These are phyloP conservation scores for Andrena chrysosceles DNA, from an alignment of 2,888 invertebrate species.

Conservation along the genomic window DNA sequence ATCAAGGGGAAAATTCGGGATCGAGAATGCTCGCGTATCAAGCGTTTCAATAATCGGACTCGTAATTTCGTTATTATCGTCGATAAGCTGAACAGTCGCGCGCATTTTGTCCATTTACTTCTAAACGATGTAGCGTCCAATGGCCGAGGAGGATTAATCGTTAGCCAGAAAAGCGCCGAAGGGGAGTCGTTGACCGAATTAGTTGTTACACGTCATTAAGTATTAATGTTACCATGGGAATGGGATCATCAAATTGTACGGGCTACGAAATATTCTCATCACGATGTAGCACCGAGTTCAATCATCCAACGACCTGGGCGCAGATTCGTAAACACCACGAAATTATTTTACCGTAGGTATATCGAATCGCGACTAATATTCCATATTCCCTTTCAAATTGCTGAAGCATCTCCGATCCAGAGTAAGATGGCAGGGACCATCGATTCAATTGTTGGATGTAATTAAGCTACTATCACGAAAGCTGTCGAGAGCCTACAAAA, in stretches of 20 bases:
- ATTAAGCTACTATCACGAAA: background rate
- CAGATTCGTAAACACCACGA: background rate
- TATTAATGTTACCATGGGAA: constrained; percentile 1
- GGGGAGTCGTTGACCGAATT: constrained; percentile 37
- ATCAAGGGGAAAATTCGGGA: background rate
- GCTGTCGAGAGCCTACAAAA: background rate
- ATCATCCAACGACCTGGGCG: background rate
- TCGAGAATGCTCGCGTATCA: background rate
- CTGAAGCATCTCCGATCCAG: no score
- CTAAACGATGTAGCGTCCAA: constrained; percentile 14
- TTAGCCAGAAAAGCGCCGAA: constrained; percentile 35
- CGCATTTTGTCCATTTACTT: constrained; percentile 11
- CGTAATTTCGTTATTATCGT: constrained; percentile 11
- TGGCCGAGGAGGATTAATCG: constrained; percentile 39
- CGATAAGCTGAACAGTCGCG: background rate
- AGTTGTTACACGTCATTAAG: constrained; percentile 38
- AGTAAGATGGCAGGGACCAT: background rate
- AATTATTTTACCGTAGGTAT: background rate
- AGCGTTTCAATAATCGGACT: constrained; percentile 13
- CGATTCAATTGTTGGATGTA: background rate
- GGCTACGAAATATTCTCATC: constrained; percentile 3
- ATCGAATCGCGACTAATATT: no score
- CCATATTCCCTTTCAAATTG: no score
- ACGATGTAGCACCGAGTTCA: background rate
- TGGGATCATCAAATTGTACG: background rate